Evolutionary conservation across 1,140 invertebrate genomes (phyloP), one percentile per base, ranked within the genome.

Genomic region (Drosophila elegans): DNA sequence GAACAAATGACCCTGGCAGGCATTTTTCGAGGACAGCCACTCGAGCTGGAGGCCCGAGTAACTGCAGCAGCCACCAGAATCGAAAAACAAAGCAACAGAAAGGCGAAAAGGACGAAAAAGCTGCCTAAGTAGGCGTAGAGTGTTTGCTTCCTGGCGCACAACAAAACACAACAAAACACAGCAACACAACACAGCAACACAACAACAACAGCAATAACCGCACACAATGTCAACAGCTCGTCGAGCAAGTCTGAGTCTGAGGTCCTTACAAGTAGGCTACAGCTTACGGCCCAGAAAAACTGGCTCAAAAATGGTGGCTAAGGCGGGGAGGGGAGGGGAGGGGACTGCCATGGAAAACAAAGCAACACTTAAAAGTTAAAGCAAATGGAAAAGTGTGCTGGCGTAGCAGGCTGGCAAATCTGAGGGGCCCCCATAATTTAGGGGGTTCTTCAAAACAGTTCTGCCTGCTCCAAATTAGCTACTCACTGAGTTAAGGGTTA

Each of bases 301-400:
- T 45, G 48, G 29, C 64, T 59, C 16, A 41, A 27, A 53, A 39
- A 13, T 21, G 29, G 1, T 9, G 13, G 29, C 25, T n/a, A 21
- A 2, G 2, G 6, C 6, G 32, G 11, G 10, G 44, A 48, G 48
- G 25, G 29, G 61, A 49, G 25, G 13, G 39, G 59, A 41, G 44
- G 12, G 27, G 25, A 1, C 16, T 21, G 16, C 16, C 16, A 32
- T 41, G 45, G 61, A 83, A 83, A 86, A 86, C 83, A 86, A 89
- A 89, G 83, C 84, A 81, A 85, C 82, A 85, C 82, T 85, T 85
- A 82, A 86, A 85, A 75, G 82, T 82, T 81, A 86, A 85, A 78
- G 82, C 78, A 78, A 86, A 85, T 72, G 82, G 61, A 89, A 79
- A 74, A 62, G 74, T 77, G 64, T 69, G 66, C 63, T 39, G 53